phyloP scores from a whole-genome alignment of 2,113 vertebrate species.

The Boleophthalmus pectinirostris region DNA sequence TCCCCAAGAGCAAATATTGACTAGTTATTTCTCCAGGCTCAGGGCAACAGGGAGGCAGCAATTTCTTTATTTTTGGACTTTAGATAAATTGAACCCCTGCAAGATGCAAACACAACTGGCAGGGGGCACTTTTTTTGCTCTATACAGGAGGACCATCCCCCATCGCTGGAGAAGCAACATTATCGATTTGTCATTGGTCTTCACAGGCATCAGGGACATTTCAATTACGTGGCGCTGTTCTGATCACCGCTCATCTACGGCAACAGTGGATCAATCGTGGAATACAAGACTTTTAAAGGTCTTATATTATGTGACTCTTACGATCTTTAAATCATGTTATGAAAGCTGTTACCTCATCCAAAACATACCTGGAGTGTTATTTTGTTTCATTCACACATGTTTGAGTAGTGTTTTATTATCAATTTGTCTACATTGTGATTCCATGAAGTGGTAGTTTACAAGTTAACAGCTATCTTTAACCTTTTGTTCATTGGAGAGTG shows the following conservation, averaged over 20 bases:
- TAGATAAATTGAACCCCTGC: conserved; percentile 72
- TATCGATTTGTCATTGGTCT: conserved; percentile 73
- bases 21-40: conserved; percentile 77
- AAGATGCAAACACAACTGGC: conserved; percentile 77
- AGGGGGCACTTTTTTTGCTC: conserved; percentile 48
- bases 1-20: conserved; percentile 78
- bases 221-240: conserved; percentile 55
- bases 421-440: too few species aligned
- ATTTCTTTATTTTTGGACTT: conserved; percentile 76
- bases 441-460: too few species aligned
- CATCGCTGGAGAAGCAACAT: conserved; percentile 39
- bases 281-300: conserved; percentile 2
- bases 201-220: conserved; percentile 61
- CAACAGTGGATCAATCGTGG: conserved; percentile 37
- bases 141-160: conserved; percentile 1
- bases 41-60: conserved; percentile 73
- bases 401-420: too few species aligned
- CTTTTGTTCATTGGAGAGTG: too few species aligned
- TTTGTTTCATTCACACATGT: too few species aligned
- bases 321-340: too few species aligned
- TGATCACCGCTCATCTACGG: conserved; percentile 33
- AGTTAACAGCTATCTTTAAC: too few species aligned
- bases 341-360: too few species aligned
- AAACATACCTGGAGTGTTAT: too few species aligned
- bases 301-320: too few species aligned